phyloP scores from a whole-genome alignment of 1,140 invertebrate genomes.

The Euwallacea similis region DNA sequence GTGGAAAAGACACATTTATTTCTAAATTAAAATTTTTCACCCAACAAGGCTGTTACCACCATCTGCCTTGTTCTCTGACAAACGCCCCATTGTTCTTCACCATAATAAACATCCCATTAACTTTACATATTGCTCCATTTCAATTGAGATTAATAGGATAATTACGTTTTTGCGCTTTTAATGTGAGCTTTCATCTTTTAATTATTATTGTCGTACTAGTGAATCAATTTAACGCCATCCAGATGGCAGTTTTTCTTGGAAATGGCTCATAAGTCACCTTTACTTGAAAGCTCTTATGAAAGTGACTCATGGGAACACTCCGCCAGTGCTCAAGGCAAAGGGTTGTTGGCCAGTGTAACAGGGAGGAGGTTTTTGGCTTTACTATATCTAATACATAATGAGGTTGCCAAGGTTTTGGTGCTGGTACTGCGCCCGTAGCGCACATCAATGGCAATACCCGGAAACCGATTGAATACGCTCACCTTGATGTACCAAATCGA shows the following conservation, averaged over 20 bases:
- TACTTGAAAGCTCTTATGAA: no score
- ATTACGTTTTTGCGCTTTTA: conserved; percentile 2
- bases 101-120: background rate
- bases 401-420: background rate
- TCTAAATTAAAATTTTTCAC: background rate
- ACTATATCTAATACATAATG: no score
- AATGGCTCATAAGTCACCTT: no score
- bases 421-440: background rate
- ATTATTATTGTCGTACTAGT: background rate
- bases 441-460: conserved; percentile 5
- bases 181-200: background rate
- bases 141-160: conserved; percentile 3
- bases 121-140: background rate
- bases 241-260: background rate
- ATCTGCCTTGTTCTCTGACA: background rate
- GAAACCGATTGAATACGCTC: conserved; percentile 21
- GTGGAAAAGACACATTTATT: background rate
- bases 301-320: no score
- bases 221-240: background rate
- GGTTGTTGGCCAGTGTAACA: no score
- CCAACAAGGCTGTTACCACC: background rate
- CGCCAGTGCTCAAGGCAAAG: no score
- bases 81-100: background rate
- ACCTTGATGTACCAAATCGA: conserved; percentile 32
- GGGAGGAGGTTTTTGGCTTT: no score